Conservation (phyloP, 2,113 vertebrate genomes). For the Microtus montanus region DNA sequence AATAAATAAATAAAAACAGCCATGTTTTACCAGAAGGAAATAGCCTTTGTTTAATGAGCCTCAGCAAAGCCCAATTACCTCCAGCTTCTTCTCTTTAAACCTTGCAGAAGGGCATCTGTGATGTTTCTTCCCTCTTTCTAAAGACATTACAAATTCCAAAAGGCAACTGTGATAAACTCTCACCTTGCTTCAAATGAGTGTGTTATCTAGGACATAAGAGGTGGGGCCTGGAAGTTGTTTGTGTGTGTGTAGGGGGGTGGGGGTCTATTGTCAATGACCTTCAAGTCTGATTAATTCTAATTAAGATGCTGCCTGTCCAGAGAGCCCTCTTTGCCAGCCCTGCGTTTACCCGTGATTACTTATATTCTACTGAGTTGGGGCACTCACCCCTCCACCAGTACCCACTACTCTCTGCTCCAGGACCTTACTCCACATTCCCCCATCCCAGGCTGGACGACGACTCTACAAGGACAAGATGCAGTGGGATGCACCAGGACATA, state of each 20-base stretch:
- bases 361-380: neutral
- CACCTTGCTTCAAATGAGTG: neutral
- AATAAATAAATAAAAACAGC: neutral
- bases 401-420: too few species aligned
- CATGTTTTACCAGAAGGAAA: neutral
- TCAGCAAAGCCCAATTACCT: neutral
- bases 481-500: neutral
- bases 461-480: neutral
- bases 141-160: neutral
- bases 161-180: neutral
- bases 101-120: neutral
- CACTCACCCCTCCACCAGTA: accelerated
- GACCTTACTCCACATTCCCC: neutral
- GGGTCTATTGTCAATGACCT: neutral
- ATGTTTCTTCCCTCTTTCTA: neutral
- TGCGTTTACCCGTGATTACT: neutral
- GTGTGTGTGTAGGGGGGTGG: too few species aligned
- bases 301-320: too few species aligned
- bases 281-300: neutral
- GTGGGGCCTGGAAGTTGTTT: neutral
- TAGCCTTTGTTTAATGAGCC: neutral
- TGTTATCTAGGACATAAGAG: neutral
- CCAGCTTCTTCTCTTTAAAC: neutral
- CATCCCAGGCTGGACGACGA: neutral
- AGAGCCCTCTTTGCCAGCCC: neutral